Base-by-base conservation (phyloP, 30 jellyfish, hydroid and myxozoan species). In the Cassiopea xamachana region DNA sequence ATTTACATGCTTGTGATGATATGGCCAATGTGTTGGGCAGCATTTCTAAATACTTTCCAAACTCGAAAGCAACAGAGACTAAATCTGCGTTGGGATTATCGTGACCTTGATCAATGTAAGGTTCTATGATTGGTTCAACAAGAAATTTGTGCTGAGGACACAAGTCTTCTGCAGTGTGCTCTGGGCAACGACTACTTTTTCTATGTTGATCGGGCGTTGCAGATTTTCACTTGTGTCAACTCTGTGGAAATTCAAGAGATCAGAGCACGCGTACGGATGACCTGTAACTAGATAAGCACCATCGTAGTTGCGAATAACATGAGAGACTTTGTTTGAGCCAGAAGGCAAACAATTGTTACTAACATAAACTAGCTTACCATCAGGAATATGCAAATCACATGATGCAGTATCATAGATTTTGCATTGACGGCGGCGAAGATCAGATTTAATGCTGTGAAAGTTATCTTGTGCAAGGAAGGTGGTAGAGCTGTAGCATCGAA, bases 391-490 rank as follows among this genome's bases (percentile, higher is more conserved):
- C 45, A 51, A 7, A 60, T 79, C 88, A 7, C 88, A 55, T 27
- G 88, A 51, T 0, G 88, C 88, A 16, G 46, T 19, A 13, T 79
- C 88, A 58, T 79, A 79, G 27, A 79, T 48, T 14, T 79, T 77
- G 79, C 88, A 77, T 14, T 79, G 88, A 9, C 60, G 88, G 17
- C 88, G 76, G 79, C 77, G 88, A 17, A 79, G 62, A 58, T 79
- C 88, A 55, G 64, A 55, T 55, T 55, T 55, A 55, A 55, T 55
- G 64, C 12, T 55, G 12, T 10, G 7, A 55, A 55, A 55, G 12
- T 55, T 55, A 55, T 55, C 64, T 55, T 55, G 64, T 10, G 64
- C 64, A 55, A 55, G 64, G 64, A 55, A 55, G 64, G 12, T 55
- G 64, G 64, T 55, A 55, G 64, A 55, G 64, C 64, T 55, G 64